Base-by-base conservation (phyloP, 2,888 invertebrate genomes). In the Tolmerus cingulatus region DNA sequence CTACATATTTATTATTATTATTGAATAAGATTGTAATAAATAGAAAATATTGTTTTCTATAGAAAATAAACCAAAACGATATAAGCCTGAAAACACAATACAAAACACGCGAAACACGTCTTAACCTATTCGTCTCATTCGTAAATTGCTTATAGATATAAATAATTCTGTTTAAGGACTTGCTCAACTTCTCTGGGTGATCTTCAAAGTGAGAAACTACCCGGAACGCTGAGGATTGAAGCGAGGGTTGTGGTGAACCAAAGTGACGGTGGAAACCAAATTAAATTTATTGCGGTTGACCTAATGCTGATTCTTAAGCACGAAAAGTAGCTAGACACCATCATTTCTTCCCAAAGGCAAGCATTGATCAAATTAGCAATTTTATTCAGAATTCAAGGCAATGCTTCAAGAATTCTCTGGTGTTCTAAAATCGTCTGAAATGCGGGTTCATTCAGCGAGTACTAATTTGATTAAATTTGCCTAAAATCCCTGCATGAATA, bases 401-500 rank as follows among this genome's bases (percentile, higher is more conserved):
- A 66, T 66, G 23, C 27, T 66, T 2, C 23, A 19, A 14, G 23
- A 66, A 66, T 12, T 66, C 66, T 9, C 66, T 12, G 19, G 27
- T 66, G 66, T 66, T 66, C 66, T 66, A 66, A 66, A 27, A 23
- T 9, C 66, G 12, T 23, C 66, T 27, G 23, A 66, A 66, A 66
- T 66, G 66, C 66, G 66, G 66, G 66, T 14, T 66, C 4, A 66
- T 66, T 66, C 66, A 66, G 23, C 12, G 66, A 66, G 66, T 66
- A 66, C 23, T 66, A 76, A 76, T 76, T 76, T 76, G n/a, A 76
- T 76, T 37, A 76, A 76, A 76, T 76, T 76, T 37, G 37, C 76
- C 76, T 37, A 76, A 76, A 76, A 37, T 76, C 37, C 34, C 76
- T 76, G 40, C 78, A 40, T 78, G 43, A 78, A 78, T 78, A 78